phyloP scores from a whole-genome alignment of 1,140 invertebrate genomes.

The Triops longicaudatus region DNA sequence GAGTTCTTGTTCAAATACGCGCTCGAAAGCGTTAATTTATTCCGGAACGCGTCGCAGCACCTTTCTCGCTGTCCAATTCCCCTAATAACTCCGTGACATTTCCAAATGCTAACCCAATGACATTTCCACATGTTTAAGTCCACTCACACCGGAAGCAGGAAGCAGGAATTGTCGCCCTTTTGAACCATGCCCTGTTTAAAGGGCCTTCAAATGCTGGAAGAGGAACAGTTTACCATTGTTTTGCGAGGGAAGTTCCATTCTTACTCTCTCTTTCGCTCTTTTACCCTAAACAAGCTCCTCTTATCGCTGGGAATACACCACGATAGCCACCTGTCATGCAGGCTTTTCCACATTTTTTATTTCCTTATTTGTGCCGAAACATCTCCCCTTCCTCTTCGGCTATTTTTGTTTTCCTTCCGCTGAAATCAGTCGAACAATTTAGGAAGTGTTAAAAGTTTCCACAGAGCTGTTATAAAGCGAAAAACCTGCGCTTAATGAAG shows the following conservation, averaged over 20 bases:
- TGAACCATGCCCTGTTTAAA: neutral
- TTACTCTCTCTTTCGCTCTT: too few relatives aligned
- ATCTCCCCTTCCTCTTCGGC: neutral
- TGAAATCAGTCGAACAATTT: neutral
- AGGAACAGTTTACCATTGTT: neutral
- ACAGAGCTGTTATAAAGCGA: neutral
- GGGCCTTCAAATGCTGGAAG: neutral
- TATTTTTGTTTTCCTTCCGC: neutral
- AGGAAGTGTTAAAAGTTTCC: neutral
- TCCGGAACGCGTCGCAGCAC: too few relatives aligned
- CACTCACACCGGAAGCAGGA: slow-evolving; percentile 3
- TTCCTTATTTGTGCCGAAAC: neutral
- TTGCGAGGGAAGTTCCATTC: neutral
- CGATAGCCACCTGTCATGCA: neutral
- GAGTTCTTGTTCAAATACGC: too few relatives aligned
- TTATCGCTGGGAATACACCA: neutral
- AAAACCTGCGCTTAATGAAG: neutral
- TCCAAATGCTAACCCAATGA: neutral
- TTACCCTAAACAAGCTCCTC: too few relatives aligned
- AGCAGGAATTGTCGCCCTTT: slow-evolving; percentile 1
- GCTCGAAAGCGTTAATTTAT: too few relatives aligned
- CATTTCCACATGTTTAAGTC: neutral
- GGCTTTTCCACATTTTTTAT: neutral
- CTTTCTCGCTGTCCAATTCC: too few relatives aligned
- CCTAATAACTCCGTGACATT: too few relatives aligned